phyloP scores from a whole-genome alignment of 2,113 vertebrate species.

The Pteropus alecto region DNA sequence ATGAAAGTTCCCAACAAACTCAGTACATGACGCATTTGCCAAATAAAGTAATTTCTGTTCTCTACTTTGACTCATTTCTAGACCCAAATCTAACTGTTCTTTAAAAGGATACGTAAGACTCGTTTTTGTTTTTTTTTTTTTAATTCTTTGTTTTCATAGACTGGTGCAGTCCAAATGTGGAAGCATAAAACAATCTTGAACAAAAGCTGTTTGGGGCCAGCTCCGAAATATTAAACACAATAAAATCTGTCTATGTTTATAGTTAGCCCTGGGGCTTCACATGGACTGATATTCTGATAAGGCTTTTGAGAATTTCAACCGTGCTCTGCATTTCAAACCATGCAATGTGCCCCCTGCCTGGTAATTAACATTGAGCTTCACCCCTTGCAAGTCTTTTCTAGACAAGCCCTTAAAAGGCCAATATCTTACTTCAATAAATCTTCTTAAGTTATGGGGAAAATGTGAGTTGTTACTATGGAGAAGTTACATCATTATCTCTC shows the following conservation, averaged over 20 bases:
- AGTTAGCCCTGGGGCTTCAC: background rate
- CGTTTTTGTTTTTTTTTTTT: background rate
- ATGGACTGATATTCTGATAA: background rate
- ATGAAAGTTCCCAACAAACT: background rate
- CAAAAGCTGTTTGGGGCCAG: background rate
- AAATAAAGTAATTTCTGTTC: background rate
- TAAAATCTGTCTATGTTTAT: constrained; percentile 34
- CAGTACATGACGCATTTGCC: background rate
- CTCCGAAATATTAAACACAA: constrained; percentile 22
- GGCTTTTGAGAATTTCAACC: background rate
- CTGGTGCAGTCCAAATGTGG: background rate
- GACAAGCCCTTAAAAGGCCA: constrained; percentile 39
- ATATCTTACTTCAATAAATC: background rate
- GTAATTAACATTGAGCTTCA: background rate
- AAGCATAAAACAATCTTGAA: constrained; percentile 15
- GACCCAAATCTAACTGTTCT: background rate
- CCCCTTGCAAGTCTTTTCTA: background rate
- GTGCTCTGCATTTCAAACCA: background rate
- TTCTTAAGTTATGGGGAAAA: constrained; percentile 8
- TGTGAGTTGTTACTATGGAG: constrained; percentile 32
- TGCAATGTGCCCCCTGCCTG: too few species aligned
- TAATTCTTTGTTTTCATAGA: constrained; percentile 5
- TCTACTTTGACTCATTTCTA: background rate
- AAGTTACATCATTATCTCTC: constrained; percentile 21
- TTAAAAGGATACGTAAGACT: background rate